Base-by-base conservation (phyloP, 1,140 invertebrate species). In the Drosophila nigromelanica region DNA sequence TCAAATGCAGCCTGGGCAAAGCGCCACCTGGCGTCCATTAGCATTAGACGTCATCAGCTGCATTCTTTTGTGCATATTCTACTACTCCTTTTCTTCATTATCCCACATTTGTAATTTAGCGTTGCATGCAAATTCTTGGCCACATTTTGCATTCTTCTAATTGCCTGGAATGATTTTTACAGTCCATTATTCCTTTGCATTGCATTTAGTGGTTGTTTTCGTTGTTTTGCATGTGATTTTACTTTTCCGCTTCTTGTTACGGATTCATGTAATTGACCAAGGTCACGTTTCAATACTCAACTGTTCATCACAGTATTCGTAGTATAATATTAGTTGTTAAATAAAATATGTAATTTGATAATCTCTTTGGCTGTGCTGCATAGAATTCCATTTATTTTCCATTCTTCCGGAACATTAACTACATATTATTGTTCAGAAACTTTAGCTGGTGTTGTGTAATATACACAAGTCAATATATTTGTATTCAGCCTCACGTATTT, bases 101-200 rank as follows among this genome's bases (percentile, higher is more conserved):
- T 39, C 4, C 5, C 27, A 43, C 14, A 35, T 30, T 48, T 51
- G 30, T 68, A 27, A 59, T 50, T 64, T 56, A 45, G 64, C 50
- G 69, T 39, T 79, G 62, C 70, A 74, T 66, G 78, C 60, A 72
- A 76, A 80, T 77, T 64, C 54, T 61, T 55, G 39, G 37, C 60
- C 68, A 73, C 62, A 66, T 50, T 55, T 30, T 42, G 33, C 15
- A 14, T 33, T 24, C 35, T 18, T 24, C 35, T 48, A 33, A 43
- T 68, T 30, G 27, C 5, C 40, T 11, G 18, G 45, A 67, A 54
- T 54, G 27, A 59, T 18, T 51, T 35, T 21, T 43, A 39, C 30
- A 27, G n/a, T 69, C 11, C 6, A 43, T 47, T 24, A 27, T 48
- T 60, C 56, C 30, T 35, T 24, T 30, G 37, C n/a, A 50, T 39